These are phyloP conservation scores for Tinea pellionella DNA, from an alignment of 2,888 invertebrate genomes.

Conservation along the genomic window DNA sequence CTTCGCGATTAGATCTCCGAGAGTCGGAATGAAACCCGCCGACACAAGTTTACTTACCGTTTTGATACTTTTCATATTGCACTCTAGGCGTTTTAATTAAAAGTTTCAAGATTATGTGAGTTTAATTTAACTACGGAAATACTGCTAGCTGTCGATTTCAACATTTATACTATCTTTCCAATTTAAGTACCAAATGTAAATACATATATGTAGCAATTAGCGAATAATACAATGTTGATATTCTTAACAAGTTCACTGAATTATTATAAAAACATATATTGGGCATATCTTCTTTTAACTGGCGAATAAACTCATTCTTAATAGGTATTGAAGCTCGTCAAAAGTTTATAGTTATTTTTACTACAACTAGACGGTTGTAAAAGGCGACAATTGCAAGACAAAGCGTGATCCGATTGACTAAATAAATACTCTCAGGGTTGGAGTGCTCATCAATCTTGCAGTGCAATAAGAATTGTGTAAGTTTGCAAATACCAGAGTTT, in stretches of 20 bases:
- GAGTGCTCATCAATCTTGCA: conserved; percentile 59
- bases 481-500: conserved; percentile 31
- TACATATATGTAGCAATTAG: too few species aligned
- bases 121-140: neutral
- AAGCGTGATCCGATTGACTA: conserved; percentile 63
- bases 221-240: too few species aligned
- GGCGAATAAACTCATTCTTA: neutral
- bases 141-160: neutral
- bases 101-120: conserved; percentile 1
- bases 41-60: neutral
- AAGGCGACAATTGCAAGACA: conserved; percentile 56
- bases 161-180: too few species aligned
- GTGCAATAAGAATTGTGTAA: conserved; percentile 56
- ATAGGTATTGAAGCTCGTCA: neutral
- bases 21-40: conserved; percentile 9
- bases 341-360: conserved; percentile 46
- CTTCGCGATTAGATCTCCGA: conserved; percentile 31
- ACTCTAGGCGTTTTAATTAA: conserved; percentile 13
- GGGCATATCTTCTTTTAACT: too few species aligned
- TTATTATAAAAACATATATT: too few species aligned
- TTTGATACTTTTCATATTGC: conserved; percentile 4
- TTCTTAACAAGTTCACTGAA: too few species aligned
- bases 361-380: conserved; percentile 44
- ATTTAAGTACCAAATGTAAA: too few species aligned
- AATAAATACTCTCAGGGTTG: conserved; percentile 55